These are phyloP conservation scores for Euphydryas editha DNA, from an alignment of 2,888 invertebrate species.

Conservation along the genomic window DNA sequence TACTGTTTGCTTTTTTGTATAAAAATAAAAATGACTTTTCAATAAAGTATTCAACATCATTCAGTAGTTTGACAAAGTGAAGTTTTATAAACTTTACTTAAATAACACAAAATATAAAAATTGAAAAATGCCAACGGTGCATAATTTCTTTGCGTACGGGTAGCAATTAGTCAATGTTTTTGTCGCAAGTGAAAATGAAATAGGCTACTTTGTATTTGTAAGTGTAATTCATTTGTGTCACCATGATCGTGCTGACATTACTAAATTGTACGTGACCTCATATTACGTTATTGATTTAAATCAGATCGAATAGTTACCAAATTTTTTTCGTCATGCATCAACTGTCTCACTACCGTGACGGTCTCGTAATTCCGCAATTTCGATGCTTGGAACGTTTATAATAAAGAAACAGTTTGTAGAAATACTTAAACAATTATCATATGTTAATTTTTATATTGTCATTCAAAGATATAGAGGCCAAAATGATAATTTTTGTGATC, in stretches of 20 bases:
- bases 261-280: constrained; percentile 38
- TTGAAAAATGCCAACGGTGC: neutral
- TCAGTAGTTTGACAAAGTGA: no score
- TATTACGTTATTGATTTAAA: constrained; percentile 36
- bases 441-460: neutral
- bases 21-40: neutral
- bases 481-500: neutral
- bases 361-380: constrained; percentile 21
- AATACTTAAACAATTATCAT: neutral
- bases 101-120: no score
- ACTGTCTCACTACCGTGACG: constrained; percentile 21
- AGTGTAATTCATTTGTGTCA: constrained; percentile 36
- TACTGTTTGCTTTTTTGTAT: no score
- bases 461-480: neutral
- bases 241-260: constrained; percentile 33
- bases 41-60: neutral
- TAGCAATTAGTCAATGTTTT: constrained; percentile 19
- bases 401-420: neutral
- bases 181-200: constrained; percentile 27
- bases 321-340: constrained; percentile 35
- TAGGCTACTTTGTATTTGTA: constrained; percentile 29
- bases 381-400: neutral
- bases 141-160: neutral
- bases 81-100: no score
- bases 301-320: constrained; percentile 33